Evolutionary conservation across 2,888 invertebrate species (phyloP), one percentile per base, ranked within the genome.

Genomic region (Phaonia tiefii): DNA sequence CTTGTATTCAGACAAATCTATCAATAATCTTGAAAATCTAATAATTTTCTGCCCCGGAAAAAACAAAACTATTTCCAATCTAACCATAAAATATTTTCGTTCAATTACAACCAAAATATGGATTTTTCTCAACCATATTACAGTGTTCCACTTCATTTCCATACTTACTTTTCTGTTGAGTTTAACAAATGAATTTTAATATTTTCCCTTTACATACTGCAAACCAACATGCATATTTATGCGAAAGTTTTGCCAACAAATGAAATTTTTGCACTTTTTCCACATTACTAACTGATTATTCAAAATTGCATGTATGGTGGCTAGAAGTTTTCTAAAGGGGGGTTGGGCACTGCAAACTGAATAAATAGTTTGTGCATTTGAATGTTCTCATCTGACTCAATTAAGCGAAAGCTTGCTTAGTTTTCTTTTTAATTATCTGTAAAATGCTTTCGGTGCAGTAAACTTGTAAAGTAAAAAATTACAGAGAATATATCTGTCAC

Each of bases 111-210:
- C n/a, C n/a, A n/a, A n/a, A n/a, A n/a, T n/a, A n/a, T n/a, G n/a
- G n/a, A n/a, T n/a, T n/a, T n/a, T n/a, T n/a, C n/a, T n/a, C n/a
- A n/a, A n/a, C n/a, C n/a, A n/a, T n/a, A n/a, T n/a, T n/a, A n/a
- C n/a, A n/a, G n/a, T n/a, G n/a, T n/a, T n/a, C n/a, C n/a, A n/a
- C n/a, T n/a, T n/a, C n/a, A n/a, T n/a, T n/a, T n/a, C n/a, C n/a
- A n/a, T n/a, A n/a, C n/a, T n/a, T n/a, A n/a, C n/a, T n/a, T n/a
- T n/a, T n/a, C n/a, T 3, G 31, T 5, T 5, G 3, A 31, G 31
- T 31, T 31, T 5, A 86, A 86, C 86, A 86, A 88, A 87, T 88
- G 87, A 88, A 88, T 88, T 88, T 87, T 85, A 87, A 88, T 87
- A 86, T 85, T 86, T 87, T 86, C 10, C 51, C 22, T 22, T 11